Evolutionary conservation across 1,140 invertebrate species (phyloP).

Genomic region (Drosophila azteca): DNA sequence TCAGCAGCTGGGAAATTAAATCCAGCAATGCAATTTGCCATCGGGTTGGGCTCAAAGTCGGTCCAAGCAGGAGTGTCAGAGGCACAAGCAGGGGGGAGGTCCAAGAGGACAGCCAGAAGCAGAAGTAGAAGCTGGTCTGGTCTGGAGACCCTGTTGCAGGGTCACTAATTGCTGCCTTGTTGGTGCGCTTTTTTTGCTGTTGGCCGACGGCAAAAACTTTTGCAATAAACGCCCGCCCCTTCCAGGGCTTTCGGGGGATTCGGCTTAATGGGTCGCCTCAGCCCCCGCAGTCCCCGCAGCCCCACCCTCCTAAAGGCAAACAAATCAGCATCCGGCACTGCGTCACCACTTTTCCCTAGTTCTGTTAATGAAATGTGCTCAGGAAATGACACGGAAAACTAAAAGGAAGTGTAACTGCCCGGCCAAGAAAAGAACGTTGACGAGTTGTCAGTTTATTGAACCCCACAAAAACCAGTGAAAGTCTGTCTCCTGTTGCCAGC

Average conservation of each 20-base stretch:
- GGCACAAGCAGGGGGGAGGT: background rate
- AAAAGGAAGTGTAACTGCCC: too few relatives aligned
- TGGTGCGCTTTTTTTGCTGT: background rate
- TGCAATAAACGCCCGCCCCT: conserved; percentile 41
- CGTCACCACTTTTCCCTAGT: background rate
- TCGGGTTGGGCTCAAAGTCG: too few relatives aligned
- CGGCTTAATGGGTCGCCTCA: too few relatives aligned
- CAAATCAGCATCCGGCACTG: conserved; percentile 31
- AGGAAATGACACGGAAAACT: background rate
- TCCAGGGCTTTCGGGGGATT: background rate
- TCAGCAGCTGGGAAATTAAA: conserved; percentile 14
- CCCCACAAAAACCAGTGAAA: too few relatives aligned
- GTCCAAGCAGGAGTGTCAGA: too few relatives aligned
- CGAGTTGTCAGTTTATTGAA: too few relatives aligned
- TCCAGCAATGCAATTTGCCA: background rate
- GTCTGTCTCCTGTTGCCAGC: too few relatives aligned
- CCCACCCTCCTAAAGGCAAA: conserved; percentile 5
- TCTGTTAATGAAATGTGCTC: conserved; percentile 41
- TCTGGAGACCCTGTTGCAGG: conserved; percentile 8
- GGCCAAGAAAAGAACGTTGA: background rate
- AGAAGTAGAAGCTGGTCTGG: background rate
- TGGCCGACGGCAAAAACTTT: conserved; percentile 25
- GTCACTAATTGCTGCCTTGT: conserved; percentile 42
- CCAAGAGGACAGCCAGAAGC: background rate
- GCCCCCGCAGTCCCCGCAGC: too few relatives aligned